Evolutionary conservation across 2,888 invertebrate genomes (phyloP).

Genomic region (Pycnomerus fuliginosus): DNA sequence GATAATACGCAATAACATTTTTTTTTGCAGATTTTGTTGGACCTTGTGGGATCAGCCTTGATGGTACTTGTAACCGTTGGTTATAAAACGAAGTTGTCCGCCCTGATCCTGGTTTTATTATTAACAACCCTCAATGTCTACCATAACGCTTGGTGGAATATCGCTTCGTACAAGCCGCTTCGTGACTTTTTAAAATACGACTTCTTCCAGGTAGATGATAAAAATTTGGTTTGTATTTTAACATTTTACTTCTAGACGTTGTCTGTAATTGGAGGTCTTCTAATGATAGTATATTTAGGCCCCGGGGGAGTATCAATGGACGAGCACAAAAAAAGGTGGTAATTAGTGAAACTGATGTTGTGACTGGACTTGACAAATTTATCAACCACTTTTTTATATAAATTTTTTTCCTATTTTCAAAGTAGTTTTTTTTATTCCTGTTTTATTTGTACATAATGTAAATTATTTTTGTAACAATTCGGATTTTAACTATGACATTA

Average conservation of each 20-base stretch:
- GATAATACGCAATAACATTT: neutral
- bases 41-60: slow-evolving; percentile 88
- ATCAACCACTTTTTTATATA: slow-evolving; percentile 6
- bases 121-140: slow-evolving; percentile 90
- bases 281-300: slow-evolving; percentile 97
- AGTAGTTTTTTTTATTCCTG: slow-evolving; percentile 1
- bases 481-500: too few species aligned
- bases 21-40: slow-evolving; percentile 76
- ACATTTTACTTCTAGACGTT: slow-evolving; percentile 76
- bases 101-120: slow-evolving; percentile 88
- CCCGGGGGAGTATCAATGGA: slow-evolving; percentile 99
- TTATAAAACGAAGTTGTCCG: slow-evolving; percentile 97
- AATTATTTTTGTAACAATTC: too few species aligned
- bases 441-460: neutral
- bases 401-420: slow-evolving; percentile 11
- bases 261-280: slow-evolving; percentile 96
- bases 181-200: slow-evolving; percentile 99
- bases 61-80: slow-evolving; percentile 97
- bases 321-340: slow-evolving; percentile 99
- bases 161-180: slow-evolving; percentile 92
- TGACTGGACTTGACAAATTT: slow-evolving; percentile 15
- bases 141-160: slow-evolving; percentile 98
- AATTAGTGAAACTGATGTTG: slow-evolving; percentile 40
- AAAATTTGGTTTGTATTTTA: slow-evolving; percentile 2
- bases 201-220: slow-evolving; percentile 90